phyloP scores from a whole-genome alignment of 2,888 invertebrate genomes.

The Pheosia tremula region DNA sequence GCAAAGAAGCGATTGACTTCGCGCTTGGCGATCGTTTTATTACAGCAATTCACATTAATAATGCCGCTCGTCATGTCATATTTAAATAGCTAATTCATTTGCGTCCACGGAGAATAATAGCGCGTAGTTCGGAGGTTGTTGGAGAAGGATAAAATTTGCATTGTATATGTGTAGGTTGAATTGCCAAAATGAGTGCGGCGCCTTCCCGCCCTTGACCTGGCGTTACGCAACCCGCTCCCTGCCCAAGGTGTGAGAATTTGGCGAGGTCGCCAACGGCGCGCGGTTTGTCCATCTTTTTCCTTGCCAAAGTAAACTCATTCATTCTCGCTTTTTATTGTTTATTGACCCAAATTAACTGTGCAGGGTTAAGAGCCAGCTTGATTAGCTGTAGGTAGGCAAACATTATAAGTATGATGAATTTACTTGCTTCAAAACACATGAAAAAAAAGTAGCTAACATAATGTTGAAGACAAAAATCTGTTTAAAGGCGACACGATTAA shows the following conservation, averaged over 20 bases:
- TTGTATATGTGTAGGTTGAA: constrained; percentile 58
- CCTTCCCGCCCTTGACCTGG: constrained; percentile 76
- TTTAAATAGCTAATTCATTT: constrained; percentile 21
- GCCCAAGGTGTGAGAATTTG: constrained; percentile 54
- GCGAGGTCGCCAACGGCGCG: constrained; percentile 55
- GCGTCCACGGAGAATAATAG: constrained; percentile 16
- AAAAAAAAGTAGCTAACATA: too few species aligned
- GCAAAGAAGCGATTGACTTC: constrained; percentile 36
- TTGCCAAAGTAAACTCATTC: constrained; percentile 57
- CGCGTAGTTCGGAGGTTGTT: constrained; percentile 32
- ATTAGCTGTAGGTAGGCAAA: too few species aligned
- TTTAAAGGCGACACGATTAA: too few species aligned
- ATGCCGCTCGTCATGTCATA: constrained; percentile 13
- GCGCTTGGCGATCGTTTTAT: constrained; percentile 19
- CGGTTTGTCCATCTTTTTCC: constrained; percentile 66
- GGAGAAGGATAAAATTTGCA: constrained; percentile 53
- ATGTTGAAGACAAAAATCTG: too few species aligned
- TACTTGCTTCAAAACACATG: too few species aligned
- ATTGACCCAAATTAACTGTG: constrained; percentile 29
- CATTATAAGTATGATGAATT: too few species aligned
- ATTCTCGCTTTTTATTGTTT: constrained; percentile 40
- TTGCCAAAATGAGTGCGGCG: constrained; percentile 73
- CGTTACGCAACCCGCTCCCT: constrained; percentile 67
- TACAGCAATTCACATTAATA: constrained; percentile 16
- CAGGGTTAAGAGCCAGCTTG: constrained; percentile 21